Percentiles rank a stretch among this genome's conserved stretches.
Evolutionary conservation across 2,888 invertebrate genomes (phyloP).

Genomic region (Diplolepis rosae): DNA sequence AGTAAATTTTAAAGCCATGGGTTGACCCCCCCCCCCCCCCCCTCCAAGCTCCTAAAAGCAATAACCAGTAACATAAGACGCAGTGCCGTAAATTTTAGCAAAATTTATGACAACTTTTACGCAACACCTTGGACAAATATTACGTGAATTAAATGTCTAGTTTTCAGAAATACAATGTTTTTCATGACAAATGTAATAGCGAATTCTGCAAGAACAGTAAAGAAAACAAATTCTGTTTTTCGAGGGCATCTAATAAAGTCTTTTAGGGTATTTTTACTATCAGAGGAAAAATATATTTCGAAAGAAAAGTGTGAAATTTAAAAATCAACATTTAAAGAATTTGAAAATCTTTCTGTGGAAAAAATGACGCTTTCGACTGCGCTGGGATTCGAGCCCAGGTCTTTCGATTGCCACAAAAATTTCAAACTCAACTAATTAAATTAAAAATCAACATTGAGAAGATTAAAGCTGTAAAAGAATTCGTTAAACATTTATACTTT

Average conservation of each 20-base stretch:
- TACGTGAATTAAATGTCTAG: conserved; percentile 32
- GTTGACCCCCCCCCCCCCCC: conserved; percentile 22
- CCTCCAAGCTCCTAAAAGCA: not conserved
- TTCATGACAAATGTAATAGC: not conserved
- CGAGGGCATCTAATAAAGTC: not conserved
- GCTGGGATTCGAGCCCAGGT: too few species aligned
- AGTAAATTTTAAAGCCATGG: conserved; percentile 21
- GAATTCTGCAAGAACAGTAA: not conserved
- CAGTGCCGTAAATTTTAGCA: conserved; percentile 44
- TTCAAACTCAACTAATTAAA: too few species aligned
- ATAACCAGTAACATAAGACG: not conserved
- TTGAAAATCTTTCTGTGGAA: too few species aligned
- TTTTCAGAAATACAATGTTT: not conserved
- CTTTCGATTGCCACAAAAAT: too few species aligned
- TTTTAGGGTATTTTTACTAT: not conserved
- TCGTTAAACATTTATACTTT: too few species aligned
- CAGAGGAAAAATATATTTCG: not conserved
- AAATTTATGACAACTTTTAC: conserved; percentile 42
- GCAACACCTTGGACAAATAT: conserved; percentile 31
- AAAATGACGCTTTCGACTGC: too few species aligned
- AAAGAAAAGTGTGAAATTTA: too few species aligned
- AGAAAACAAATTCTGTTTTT: not conserved
- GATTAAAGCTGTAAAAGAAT: too few species aligned
- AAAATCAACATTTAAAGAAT: not conserved
- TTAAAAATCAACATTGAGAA: not conserved